Base-by-base conservation (phyloP, 2,797 vertebrate genomes). In the Fistularia commersonii region DNA sequence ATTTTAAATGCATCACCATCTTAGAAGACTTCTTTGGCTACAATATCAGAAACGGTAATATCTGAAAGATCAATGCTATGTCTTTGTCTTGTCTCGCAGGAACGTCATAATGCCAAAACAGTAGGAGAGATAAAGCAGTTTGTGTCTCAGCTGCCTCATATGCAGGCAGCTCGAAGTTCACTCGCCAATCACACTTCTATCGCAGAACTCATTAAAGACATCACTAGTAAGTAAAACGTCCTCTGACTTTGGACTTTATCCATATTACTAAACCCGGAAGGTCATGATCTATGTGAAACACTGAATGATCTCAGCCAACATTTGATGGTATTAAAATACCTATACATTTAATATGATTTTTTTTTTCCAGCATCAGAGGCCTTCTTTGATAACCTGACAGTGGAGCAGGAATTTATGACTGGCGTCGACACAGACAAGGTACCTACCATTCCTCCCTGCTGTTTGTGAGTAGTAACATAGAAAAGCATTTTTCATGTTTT, bases 111-210 rank as follows among this genome's bases (percentile, higher is more conserved):
- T 0, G 97, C 97, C 0, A 99, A 97, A 86, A 99, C 97, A 0
- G 97, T 98, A 3, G 97, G 97, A 1, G 97, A 99, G 83, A 99
- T 99, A 49, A 99, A 99, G 84, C 96, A 98, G 86, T 99, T 99
- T 71, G 97, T 99, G 32, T 98, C 97, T 0, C 96, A 98, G 90
- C 32, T 99, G 72, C 97, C 97, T 3, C 97, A 99, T 82, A 99
- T 99, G 97, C 97, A 99, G 77, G 97, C 97, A 0, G 96, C 95
- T 0, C 84, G 95, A 11, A 94, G 93, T 67, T 99, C 97, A 0
- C 87, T 99, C n/a, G 97, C 97, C 0, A 99, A 98, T 80, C 97
- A 99, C 82, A 99, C 97, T 0, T 99, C 97, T 0, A 92, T 99
- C 3, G 97, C 97, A 0, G 97, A 99, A 68, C 90, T 99, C 42